Percentiles rank a stretch among this genome's conserved stretches.
phyloP scores from a whole-genome alignment of 2,797 vertebrate genomes.

The Anisognathus igniventris region DNA sequence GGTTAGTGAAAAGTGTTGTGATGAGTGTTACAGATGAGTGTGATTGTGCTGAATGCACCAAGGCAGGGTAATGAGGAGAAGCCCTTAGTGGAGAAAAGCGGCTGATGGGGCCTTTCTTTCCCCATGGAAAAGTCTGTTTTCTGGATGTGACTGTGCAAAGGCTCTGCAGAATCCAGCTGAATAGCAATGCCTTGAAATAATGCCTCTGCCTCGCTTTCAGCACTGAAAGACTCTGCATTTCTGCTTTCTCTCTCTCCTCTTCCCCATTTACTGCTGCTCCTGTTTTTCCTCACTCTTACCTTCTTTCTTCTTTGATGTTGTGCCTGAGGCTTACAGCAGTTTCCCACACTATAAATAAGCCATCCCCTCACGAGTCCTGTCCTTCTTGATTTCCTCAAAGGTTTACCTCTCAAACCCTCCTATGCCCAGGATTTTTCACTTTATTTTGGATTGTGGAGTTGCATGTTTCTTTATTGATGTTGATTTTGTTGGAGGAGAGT shows the following conservation, averaged over 20 bases:
- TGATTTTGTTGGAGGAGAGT: neutral
- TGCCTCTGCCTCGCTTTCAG: neutral
- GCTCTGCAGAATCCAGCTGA: slow-evolving; percentile 11
- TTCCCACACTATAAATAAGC: slow-evolving; percentile 40
- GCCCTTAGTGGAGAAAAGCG: neutral
- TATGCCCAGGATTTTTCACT: neutral
- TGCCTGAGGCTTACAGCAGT: slow-evolving; percentile 30
- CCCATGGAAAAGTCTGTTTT: neutral
- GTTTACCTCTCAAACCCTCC: neutral
- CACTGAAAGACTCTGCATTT: neutral
- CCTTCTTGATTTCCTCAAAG: neutral
- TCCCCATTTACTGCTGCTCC: slow-evolving; percentile 37
- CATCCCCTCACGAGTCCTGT: neutral
- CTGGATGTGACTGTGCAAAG: neutral
- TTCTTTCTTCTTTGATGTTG: slow-evolving; percentile 46
- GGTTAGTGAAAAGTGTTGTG: slow-evolving; percentile 31
- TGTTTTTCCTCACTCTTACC: slow-evolving; percentile 27
- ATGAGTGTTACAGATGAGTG: neutral
- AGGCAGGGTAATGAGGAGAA: slow-evolving; percentile 9
- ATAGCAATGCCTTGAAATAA: neutral
- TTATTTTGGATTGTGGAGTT: neutral
- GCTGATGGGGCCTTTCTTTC: slow-evolving; percentile 3
- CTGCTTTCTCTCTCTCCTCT: slow-evolving; percentile 31
- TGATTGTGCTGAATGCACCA: neutral
- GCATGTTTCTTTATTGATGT: accelerated